Conservation (phyloP, 2,888 invertebrate species). For the Atethmia centrago region DNA sequence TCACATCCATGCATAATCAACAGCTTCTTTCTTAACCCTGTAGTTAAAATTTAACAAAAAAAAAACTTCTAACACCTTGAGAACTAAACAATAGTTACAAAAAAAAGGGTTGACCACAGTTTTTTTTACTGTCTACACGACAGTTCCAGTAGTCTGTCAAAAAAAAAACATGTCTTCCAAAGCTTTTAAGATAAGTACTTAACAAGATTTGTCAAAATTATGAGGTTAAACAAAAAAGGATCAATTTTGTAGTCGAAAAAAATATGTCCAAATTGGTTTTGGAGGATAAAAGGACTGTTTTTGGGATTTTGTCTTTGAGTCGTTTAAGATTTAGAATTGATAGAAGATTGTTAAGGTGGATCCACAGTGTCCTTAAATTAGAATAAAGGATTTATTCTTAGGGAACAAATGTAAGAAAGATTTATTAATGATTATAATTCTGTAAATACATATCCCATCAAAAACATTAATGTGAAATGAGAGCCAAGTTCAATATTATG, state of each 20-base stretch:
- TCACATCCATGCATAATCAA: slow-evolving; percentile 18
- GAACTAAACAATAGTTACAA: slow-evolving; percentile 7
- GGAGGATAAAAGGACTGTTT: background rate
- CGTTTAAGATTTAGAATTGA: slow-evolving; percentile 16
- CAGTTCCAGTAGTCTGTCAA: slow-evolving; percentile 17
- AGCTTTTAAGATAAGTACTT: slow-evolving; percentile 33
- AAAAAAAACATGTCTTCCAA: slow-evolving; percentile 22
- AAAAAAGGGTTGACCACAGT: slow-evolving; percentile 23
- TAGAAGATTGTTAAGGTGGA: background rate
- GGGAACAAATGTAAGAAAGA: too few species aligned
- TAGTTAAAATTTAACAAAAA: slow-evolving; percentile 1
- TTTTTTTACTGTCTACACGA: slow-evolving; percentile 1
- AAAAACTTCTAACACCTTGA: slow-evolving; percentile 28
- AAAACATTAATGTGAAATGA: too few species aligned
- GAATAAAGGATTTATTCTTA: too few species aligned
- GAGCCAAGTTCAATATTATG: too few species aligned
- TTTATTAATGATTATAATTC: too few species aligned
- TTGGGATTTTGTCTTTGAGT: background rate
- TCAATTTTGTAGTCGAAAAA: slow-evolving; percentile 2
- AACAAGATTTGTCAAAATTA: slow-evolving; percentile 34
- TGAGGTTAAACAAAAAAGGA: slow-evolving; percentile 28
- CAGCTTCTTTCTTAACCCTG: background rate
- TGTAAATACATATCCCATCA: too few species aligned
- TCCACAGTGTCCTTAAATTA: too few species aligned
- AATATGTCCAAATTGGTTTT: background rate